A percentile compares a stretch with the other conserved stretches of the same genome.
Conservation (phyloP, 2,797 vertebrate genomes). For the Falco berigora region DNA sequence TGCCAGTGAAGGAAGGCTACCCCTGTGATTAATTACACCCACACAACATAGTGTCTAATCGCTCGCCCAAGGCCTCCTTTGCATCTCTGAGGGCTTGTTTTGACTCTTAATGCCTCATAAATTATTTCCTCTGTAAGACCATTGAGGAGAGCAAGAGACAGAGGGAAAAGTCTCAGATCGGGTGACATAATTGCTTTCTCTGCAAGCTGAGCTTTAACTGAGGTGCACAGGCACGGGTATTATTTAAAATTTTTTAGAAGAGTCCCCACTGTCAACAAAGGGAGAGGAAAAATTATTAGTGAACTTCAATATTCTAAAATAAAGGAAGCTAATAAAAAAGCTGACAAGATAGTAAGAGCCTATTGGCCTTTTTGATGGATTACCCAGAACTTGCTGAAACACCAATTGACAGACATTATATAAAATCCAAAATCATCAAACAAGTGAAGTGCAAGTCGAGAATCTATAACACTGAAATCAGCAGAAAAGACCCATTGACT, state of each 20-base stretch:
- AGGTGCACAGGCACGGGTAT: not conserved
- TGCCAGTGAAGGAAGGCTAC: not conserved
- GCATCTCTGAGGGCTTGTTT: slow-evolving; percentile 5
- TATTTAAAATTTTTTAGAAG: slow-evolving; percentile 15
- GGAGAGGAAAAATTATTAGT: not conserved
- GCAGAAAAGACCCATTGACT: not conserved
- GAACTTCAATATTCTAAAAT: not conserved
- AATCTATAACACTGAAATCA: not conserved
- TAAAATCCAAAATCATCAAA: slow-evolving; percentile 9
- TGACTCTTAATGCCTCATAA: slow-evolving; percentile 2
- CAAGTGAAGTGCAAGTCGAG: not conserved
- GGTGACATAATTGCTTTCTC: not conserved
- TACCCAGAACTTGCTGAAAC: slow-evolving; percentile 16
- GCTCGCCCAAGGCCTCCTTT: not conserved
- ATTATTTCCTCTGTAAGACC: slow-evolving; percentile 24
- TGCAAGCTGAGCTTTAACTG: not conserved
- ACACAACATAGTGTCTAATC: not conserved
- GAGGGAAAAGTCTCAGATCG: not conserved
- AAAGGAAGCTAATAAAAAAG: slow-evolving; percentile 6
- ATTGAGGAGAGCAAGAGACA: not conserved
- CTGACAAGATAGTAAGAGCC: not conserved
- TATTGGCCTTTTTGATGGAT: slow-evolving; percentile 15
- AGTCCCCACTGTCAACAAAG: not conserved
- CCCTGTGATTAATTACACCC: slow-evolving; percentile 23
- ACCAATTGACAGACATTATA: not conserved